These are phyloP conservation scores for Xenopus borealis DNA, from an alignment of 2,113 vertebrate genomes.

Conservation along the genomic window DNA sequence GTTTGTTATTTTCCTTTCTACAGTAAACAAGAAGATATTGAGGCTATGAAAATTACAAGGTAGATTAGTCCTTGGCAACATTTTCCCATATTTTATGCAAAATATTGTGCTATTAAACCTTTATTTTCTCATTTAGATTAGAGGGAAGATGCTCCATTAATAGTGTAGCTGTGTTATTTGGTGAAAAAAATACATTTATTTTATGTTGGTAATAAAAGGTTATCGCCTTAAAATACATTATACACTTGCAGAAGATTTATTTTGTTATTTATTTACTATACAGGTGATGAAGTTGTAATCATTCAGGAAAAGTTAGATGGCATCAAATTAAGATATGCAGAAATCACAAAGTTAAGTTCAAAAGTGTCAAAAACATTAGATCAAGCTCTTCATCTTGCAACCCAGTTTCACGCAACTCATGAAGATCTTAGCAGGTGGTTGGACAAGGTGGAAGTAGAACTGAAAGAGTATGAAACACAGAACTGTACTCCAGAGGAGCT, in stretches of 20 bases:
- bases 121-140: no score
- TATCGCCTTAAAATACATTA: no score
- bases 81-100: no score
- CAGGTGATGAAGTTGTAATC: slow-evolving; percentile 93
- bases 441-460: slow-evolving; percentile 74
- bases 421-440: slow-evolving; percentile 82
- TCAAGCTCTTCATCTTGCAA: slow-evolving; percentile 76
- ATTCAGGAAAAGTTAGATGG: slow-evolving; percentile 95
- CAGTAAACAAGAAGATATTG: not conserved
- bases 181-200: no score
- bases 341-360: slow-evolving; percentile 81
- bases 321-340: slow-evolving; percentile 88
- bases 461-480: slow-evolving; percentile 69
- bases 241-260: no score
- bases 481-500: slow-evolving; percentile 72
- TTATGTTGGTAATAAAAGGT: no score
- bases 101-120: no score
- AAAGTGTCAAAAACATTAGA: slow-evolving; percentile 81
- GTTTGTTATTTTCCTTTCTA: not conserved
- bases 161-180: no score
- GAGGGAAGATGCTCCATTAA: no score
- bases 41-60: no score
- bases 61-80: no score
- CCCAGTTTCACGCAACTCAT: slow-evolving; percentile 71
- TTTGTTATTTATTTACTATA: slow-evolving; percentile 50